Percentiles rank a stretch among this genome's conserved stretches.
These are phyloP conservation scores for Didymodactylos carnosus DNA, from an alignment of 2,888 invertebrate species.

Conservation along the genomic window DNA sequence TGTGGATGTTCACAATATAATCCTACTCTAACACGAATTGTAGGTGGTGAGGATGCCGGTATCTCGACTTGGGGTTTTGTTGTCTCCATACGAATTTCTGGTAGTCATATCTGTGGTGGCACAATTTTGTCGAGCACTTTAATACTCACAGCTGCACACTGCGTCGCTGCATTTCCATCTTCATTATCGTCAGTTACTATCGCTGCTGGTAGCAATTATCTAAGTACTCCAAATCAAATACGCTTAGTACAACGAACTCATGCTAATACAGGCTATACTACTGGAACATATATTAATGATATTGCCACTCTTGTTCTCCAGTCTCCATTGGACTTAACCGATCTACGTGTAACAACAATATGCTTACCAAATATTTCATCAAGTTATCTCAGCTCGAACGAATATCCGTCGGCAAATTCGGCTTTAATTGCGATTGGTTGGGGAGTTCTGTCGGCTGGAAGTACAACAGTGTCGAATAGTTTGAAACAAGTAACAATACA, in stretches of 20 bases:
- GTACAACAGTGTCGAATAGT: background rate
- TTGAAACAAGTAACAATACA: background rate
- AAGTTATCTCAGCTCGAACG: no score
- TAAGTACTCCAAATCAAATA: background rate
- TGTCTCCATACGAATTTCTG: background rate
- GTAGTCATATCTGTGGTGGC: background rate
- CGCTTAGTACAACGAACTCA: background rate
- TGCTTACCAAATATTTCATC: background rate
- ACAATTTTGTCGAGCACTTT: background rate
- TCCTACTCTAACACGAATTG: background rate
- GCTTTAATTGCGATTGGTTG: background rate
- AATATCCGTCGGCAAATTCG: background rate
- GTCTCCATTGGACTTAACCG: background rate
- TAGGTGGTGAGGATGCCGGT: background rate
- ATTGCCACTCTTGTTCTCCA: background rate
- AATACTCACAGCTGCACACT: background rate
- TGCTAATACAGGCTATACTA: background rate
- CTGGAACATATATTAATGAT: background rate
- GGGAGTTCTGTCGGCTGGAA: background rate
- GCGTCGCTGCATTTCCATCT: background rate
- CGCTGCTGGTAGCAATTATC: background rate
- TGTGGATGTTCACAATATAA: background rate
- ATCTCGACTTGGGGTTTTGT: background rate
- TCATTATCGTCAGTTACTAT: background rate
- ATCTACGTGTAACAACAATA: background rate